These are phyloP conservation scores for Opisthocomus hoazin DNA, from an alignment of 2,113 vertebrate genomes.

Conservation along the genomic window DNA sequence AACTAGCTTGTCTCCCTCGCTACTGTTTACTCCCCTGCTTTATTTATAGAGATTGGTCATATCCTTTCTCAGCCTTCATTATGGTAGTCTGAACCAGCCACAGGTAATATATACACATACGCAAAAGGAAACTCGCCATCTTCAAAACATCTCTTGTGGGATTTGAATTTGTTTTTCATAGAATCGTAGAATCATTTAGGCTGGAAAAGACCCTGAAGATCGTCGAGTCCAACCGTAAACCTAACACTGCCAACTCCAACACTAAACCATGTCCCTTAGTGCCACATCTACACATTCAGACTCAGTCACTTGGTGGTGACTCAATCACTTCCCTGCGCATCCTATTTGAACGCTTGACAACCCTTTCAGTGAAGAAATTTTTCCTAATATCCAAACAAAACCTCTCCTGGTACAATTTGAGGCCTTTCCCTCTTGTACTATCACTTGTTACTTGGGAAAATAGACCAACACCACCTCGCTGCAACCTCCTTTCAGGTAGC, in stretches of 20 bases:
- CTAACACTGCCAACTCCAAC: neutral
- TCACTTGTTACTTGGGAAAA: neutral
- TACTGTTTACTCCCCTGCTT: neutral
- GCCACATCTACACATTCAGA: neutral
- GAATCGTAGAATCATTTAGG: neutral
- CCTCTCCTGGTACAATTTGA: neutral
- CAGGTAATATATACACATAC: accelerated
- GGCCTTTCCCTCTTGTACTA: neutral
- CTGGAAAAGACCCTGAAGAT: neutral
- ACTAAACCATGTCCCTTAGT: neutral
- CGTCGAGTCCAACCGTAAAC: too few relatives aligned
- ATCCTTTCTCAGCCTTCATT: neutral
- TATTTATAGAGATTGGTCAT: neutral
- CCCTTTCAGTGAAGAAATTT: neutral
- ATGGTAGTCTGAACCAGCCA: neutral
- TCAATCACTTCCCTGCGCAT: neutral
- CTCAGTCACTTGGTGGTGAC: too few relatives aligned
- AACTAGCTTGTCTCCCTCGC: neutral
- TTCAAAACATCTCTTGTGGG: neutral
- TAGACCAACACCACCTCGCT: too few relatives aligned
- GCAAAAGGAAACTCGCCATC: neutral
- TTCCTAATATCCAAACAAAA: neutral
- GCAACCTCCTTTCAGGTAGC: too few relatives aligned
- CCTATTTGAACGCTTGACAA: neutral
- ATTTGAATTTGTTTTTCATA: neutral